Evolutionary conservation across 2,888 invertebrate species (phyloP), one percentile per base, ranked within the genome.

Genomic region (Monopis laevigella): DNA sequence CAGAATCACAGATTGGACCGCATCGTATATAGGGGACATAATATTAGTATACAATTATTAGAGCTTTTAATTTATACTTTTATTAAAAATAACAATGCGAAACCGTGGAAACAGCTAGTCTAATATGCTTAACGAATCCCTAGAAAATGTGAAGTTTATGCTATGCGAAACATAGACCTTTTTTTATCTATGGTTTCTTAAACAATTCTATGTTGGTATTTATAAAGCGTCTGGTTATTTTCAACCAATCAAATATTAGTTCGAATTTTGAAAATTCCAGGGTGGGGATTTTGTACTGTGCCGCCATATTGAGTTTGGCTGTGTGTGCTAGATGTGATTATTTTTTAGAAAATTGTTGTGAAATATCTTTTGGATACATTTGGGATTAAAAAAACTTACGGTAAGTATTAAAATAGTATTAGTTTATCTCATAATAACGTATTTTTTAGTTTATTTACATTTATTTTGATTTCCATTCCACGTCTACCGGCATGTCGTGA

Each of bases 281-380:
- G 72, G 77, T 69, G 77, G 78, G 73, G 78, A 73, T 71, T 65
- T 66, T 53, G 56, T 64, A 62, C 67, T 65, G n/a, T n/a, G 72
- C 74, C 78, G 78, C 78, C 78, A 78, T 80, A 80, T 78, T 80
- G 78, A 77, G 72, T 69, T 65, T 63, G 60, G 72, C 77, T 73
- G 48, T 75, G 72, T 65, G 75, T 78, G 73, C 71, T 73, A 56
- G 54, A 65, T 71, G 77, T 77, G 77, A 73, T 62, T 59, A 48
- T 59, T 62, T 65, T 39, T 36, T 39, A n/a, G 57, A 55, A 55
- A 56, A 52, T 62, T 65, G 57, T 59, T 58, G 78, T 80, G 78
- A 67, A 63, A 69, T 65, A 69, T 72, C 66, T 62, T 68, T 65
- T 66, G 66, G 29, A 48, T 53, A 55, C 52, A 60, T 55, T 71